Base-by-base conservation (phyloP, 2,888 invertebrate genomes). In the Pecten maximus region DNA sequence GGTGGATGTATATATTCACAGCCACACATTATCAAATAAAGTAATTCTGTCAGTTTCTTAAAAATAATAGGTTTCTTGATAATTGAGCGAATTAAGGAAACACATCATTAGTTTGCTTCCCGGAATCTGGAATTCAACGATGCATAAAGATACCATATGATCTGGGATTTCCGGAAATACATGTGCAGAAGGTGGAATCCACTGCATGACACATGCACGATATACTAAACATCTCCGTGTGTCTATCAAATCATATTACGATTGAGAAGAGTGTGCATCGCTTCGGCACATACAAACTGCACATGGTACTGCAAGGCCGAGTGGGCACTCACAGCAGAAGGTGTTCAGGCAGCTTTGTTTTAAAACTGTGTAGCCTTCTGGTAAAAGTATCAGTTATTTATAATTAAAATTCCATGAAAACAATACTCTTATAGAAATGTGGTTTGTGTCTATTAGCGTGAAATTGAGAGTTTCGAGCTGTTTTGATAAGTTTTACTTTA, bases 121-220 rank as follows among this genome's bases (percentile, higher is more conserved):
- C 35, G 74, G 28, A n/a, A 35, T 74, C 74, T 74, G 35, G 74
- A 28, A 74, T 74, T 35, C 35, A 74, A 35, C 23, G n/a, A 60
- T 60, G 74, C 35, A 35, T 28, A 74, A 74, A 28, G 28, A 74
- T 74, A 74, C 28, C 28, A 74, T 35, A 74, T 8, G 23, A 74
- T 74, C 35, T 74, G 74, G 74, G 74, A 74, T 74, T 74, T 74
- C 74, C 74, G 74, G 74, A 74, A 6, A 35, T 8, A 28, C 74
- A 74, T 74, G 35, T 35, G 74, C 10, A 35, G 28, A 74, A 74
- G n/a, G 74, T 74, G 74, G 74, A 74, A 35, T 74, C 28, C 35
- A 35, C 74, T 28, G 74, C 23, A 74, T 74, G 74, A 74, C 74
- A 74, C 35, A 74, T 74, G 74, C 74, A 74, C 28, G 35, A 35